Percentiles rank a stretch among this genome's conserved stretches.
These are phyloP conservation scores for Notospermus geniculatus DNA, from an alignment of 1,140 invertebrate genomes.

Conservation along the genomic window DNA sequence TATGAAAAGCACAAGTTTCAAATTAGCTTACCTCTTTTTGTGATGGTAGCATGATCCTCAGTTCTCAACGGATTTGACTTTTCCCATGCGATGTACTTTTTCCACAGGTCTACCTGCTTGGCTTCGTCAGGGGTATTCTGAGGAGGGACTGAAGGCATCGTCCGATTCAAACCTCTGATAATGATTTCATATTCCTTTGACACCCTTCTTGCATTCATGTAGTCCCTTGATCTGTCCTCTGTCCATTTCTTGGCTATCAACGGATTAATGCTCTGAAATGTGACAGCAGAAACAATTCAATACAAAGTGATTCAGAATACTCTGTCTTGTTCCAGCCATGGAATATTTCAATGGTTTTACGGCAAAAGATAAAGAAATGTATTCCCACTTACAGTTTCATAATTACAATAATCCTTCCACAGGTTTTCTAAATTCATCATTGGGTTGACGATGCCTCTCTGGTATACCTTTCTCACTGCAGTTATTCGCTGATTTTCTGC, in stretches of 20 bases:
- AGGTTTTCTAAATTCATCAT: constrained; percentile 96
- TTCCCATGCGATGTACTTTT: constrained; percentile 98
- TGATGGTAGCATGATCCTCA: constrained; percentile 90
- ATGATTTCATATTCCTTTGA: constrained; percentile 94
- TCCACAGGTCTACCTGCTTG: constrained; percentile 98
- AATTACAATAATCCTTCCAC: constrained; percentile 97
- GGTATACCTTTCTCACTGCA: constrained; percentile 93
- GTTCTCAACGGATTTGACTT: constrained; percentile 92
- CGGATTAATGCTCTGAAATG: constrained; percentile 92
- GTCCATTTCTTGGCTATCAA: constrained; percentile 95
- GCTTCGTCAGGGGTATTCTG: constrained; percentile 86
- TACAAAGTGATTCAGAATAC: too few relatives aligned
- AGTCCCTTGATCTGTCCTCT: constrained; percentile 86
- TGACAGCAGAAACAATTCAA: too few relatives aligned
- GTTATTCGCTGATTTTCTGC: constrained; percentile 99
- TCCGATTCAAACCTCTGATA: constrained; percentile 90
- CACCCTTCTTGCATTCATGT: constrained; percentile 96
- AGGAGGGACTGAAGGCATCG: constrained; percentile 90
- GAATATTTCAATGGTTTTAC: too few relatives aligned
- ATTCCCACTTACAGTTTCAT: constrained; percentile 58
- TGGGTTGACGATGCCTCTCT: constrained; percentile 91
- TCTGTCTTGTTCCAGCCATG: too few relatives aligned
- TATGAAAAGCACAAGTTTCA: background rate
- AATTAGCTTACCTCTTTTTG: constrained; percentile 69
- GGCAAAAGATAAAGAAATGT: too few relatives aligned